phyloP scores from a whole-genome alignment of 2,888 invertebrate genomes.

The Clepsis dumicolana region DNA sequence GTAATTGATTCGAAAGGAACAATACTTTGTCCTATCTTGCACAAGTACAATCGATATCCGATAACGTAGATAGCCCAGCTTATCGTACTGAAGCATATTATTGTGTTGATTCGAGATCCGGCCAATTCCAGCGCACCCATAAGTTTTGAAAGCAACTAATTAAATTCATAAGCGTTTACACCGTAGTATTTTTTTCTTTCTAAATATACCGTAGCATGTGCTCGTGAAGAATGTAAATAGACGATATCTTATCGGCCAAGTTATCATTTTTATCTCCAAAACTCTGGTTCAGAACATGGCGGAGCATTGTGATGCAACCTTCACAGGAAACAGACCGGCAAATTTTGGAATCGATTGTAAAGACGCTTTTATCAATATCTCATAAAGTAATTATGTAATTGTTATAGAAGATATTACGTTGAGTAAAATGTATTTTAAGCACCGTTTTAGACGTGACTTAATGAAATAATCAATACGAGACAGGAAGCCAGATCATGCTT shows the following conservation, averaged over 20 bases:
- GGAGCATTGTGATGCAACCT: conserved; percentile 45
- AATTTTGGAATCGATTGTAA: conserved; percentile 28
- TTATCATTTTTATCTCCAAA: conserved; percentile 45
- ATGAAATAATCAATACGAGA: conserved; percentile 31
- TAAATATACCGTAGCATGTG: conserved; percentile 9
- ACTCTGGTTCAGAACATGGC: conserved; percentile 31
- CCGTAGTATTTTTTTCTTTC: background rate
- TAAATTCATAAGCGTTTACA: background rate
- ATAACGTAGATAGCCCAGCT: conserved; percentile 45
- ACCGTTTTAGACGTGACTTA: conserved; percentile 20
- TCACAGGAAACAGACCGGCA: conserved; percentile 31
- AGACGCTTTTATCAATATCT: conserved; percentile 15
- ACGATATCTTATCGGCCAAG: conserved; percentile 48
- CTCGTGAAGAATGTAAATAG: conserved; percentile 37
- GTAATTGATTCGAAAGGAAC: conserved; percentile 40
- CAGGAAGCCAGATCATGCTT: conserved; percentile 31
- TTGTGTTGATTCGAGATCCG: conserved; percentile 6
- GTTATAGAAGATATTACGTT: conserved; percentile 16
- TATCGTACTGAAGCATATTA: conserved; percentile 41
- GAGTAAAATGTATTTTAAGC: conserved; percentile 15
- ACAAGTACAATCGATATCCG: conserved; percentile 37
- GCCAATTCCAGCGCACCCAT: conserved; percentile 11
- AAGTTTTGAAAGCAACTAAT: conserved; percentile 6
- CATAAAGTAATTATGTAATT: conserved; percentile 19
- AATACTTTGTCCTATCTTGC: conserved; percentile 41